A percentile compares a stretch with the other conserved stretches of the same genome.
Evolutionary conservation across 2,888 invertebrate species (phyloP).

Genomic region (Megastigmus dorsalis): DNA sequence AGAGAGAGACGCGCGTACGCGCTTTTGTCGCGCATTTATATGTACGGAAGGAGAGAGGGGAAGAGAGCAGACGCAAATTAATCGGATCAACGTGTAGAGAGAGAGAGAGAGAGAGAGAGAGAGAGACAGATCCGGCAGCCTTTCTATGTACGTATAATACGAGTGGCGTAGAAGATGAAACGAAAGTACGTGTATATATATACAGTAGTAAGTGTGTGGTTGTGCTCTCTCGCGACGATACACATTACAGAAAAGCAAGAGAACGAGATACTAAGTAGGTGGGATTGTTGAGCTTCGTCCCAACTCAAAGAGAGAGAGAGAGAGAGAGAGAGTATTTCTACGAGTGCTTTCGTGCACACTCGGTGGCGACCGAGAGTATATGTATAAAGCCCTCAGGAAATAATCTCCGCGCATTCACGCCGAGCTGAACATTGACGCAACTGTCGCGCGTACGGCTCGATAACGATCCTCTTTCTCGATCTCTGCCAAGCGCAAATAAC

Average conservation of each 20-base stretch:
- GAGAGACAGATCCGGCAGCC: too few relatives aligned
- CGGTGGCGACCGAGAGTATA: not conserved
- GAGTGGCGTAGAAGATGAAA: not conserved
- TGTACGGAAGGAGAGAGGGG: not conserved
- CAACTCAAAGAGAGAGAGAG: not conserved
- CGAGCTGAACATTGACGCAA: not conserved
- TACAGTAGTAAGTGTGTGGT: not conserved
- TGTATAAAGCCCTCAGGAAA: not conserved
- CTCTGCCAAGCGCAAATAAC: not conserved
- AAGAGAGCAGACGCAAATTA: constrained; percentile 59
- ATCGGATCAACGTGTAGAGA: constrained; percentile 58
- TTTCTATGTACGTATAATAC: too few relatives aligned
- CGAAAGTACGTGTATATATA: not conserved
- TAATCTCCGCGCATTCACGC: constrained; percentile 27
- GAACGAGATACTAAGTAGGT: constrained; percentile 12
- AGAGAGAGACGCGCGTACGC: not conserved
- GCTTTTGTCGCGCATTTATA: constrained; percentile 46
- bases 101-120: too few relatives aligned
- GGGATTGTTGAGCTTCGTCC: constrained; percentile 34
- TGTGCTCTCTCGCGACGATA: too few relatives aligned
- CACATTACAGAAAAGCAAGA: not conserved
- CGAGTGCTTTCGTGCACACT: not conserved
- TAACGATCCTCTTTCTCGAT: not conserved
- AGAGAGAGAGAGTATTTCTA: too few relatives aligned
- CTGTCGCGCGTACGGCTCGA: too few relatives aligned